phyloP scores from a whole-genome alignment of 2,113 vertebrate species.

The Tamias sibiricus region DNA sequence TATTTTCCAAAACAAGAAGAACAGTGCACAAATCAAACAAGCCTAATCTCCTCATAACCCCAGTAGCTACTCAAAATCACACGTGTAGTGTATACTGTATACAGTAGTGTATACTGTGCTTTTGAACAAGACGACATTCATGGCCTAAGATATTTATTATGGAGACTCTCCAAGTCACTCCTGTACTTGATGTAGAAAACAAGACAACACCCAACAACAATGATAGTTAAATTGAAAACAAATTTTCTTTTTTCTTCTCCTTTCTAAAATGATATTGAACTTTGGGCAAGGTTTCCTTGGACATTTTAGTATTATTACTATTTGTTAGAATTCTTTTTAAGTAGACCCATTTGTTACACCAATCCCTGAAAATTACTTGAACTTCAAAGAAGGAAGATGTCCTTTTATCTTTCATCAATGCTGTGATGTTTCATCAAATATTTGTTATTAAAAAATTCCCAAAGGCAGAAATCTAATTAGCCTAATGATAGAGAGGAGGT shows the following conservation, averaged over 20 bases:
- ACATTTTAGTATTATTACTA: not conserved
- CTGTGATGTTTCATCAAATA: constrained; percentile 28
- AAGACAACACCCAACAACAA: not conserved
- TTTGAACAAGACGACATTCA: accelerated
- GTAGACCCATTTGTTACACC: not conserved
- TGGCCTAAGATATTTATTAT: too few species aligned
- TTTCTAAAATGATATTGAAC: not conserved
- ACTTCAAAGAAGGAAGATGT: not conserved
- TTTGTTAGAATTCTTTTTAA: not conserved
- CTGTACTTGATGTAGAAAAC: not conserved
- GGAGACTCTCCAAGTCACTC: not conserved
- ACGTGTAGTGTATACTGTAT: too few species aligned
- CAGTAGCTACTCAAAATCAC: not conserved
- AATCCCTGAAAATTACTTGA: not conserved
- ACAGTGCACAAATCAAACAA: accelerated
- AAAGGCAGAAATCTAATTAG: not conserved
- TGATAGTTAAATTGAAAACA: not conserved
- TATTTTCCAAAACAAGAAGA: not conserved
- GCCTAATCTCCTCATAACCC: not conserved
- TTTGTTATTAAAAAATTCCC: not conserved
- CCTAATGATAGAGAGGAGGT: not conserved
- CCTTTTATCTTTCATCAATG: not conserved
- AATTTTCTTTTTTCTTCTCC: not conserved
- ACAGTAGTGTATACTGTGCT: accelerated
- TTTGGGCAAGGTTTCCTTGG: not conserved